A percentile compares a stretch with the other conserved stretches of the same genome.
Conservation (phyloP, 1,140 invertebrate species). For the Arion vulgaris region DNA sequence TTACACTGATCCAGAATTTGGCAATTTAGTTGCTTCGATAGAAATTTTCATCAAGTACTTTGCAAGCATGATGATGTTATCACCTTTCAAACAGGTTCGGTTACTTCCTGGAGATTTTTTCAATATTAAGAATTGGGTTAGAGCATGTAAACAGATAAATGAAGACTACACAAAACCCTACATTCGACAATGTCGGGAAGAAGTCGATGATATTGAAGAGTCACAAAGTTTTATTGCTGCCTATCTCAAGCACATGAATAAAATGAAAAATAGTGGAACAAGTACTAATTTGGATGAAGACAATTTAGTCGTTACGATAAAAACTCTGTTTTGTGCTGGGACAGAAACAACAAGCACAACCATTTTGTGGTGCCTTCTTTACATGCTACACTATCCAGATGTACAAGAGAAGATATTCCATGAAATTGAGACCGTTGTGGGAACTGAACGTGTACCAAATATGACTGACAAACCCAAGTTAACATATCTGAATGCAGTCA, state of each 20-base stretch:
- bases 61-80: neutral
- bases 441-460: neutral
- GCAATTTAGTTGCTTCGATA: neutral
- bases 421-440: constrained; percentile 22
- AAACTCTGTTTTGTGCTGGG: constrained; percentile 89
- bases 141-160: neutral
- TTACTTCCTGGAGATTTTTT: neutral
- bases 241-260: constrained; percentile 1
- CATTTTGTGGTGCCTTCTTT: constrained; percentile 89
- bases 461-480: neutral
- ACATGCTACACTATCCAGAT: constrained; percentile 79
- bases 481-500: neutral
- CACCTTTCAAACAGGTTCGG: neutral
- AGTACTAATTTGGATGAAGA: neutral
- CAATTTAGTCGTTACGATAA: constrained; percentile 38
- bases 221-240: neutral
- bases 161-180: neutral
- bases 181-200: neutral
- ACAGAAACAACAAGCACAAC: constrained; percentile 89
- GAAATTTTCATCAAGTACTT: neutral
- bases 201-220: too few relatives aligned
- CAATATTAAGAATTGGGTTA: constrained; percentile 14
- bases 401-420: constrained; percentile 80
- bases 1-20: neutral
- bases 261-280: neutral